Conservation (phyloP, 2,113 vertebrate species). For the Dicentrarchus labrax region DNA sequence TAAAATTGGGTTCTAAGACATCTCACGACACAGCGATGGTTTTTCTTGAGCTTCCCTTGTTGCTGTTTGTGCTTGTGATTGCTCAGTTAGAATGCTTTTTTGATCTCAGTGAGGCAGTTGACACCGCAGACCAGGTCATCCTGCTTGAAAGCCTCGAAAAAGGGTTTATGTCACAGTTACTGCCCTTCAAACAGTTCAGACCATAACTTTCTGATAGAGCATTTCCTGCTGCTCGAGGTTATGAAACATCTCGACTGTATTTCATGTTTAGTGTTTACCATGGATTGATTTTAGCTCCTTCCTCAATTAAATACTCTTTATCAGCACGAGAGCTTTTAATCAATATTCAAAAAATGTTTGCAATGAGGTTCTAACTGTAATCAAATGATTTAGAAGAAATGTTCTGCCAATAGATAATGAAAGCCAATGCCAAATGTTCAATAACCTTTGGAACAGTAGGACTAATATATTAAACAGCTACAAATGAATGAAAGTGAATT, state of each 20-base stretch:
- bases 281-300: conserved; percentile 17
- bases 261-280: conserved; percentile 20
- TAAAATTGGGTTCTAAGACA: conserved; percentile 32
- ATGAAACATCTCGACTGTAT: conserved; percentile 14
- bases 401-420: conserved; percentile 20
- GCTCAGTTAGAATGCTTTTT: conserved; percentile 55
- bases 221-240: conserved; percentile 23
- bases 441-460: conserved; percentile 21
- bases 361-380: conserved; percentile 24
- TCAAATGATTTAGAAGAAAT: conserved; percentile 41
- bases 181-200: conserved; percentile 51
- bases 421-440: conserved; percentile 28
- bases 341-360: conserved; percentile 26
- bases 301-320: conserved; percentile 22
- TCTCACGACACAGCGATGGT: background rate
- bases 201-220: conserved; percentile 35
- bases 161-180: conserved; percentile 59
- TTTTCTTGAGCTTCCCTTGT: conserved; percentile 25
- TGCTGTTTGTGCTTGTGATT: conserved; percentile 49
- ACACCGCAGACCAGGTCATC: conserved; percentile 55
- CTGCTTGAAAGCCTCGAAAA: conserved; percentile 59
- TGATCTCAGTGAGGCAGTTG: conserved; percentile 56
- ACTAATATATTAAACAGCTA: conserved; percentile 16
- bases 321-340: conserved; percentile 29
- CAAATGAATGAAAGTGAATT: conserved; percentile 32